A percentile compares a stretch with the other conserved stretches of the same genome.
These are phyloP conservation scores for Oceanodroma leucorhoa DNA, from an alignment of 2,797 vertebrate species.

Conservation along the genomic window DNA sequence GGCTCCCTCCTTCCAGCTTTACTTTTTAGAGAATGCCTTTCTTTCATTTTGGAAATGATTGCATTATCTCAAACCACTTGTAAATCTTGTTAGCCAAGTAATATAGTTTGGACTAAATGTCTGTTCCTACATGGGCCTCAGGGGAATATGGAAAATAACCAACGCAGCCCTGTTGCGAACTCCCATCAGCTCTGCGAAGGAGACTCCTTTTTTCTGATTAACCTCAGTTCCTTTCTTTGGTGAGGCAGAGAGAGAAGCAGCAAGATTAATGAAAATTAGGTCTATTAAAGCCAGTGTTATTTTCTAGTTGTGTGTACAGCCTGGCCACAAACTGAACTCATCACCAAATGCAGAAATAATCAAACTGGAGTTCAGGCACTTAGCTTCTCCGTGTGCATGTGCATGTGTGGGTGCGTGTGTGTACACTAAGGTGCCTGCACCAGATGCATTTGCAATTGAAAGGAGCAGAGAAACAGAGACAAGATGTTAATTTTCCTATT, in stretches of 20 bases:
- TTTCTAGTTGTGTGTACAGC: not conserved
- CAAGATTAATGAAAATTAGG: constrained; percentile 10
- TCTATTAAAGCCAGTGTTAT: not conserved
- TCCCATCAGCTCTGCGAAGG: not conserved
- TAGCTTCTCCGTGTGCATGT: rapidly evolving
- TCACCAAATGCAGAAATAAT: constrained; percentile 12
- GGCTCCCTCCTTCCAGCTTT: not conserved
- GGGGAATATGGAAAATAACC: constrained; percentile 48
- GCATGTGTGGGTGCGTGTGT: not conserved
- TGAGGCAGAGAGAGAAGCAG: not conserved
- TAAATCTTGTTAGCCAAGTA: constrained; percentile 51
- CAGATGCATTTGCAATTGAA: not conserved
- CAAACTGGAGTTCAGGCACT: not conserved
- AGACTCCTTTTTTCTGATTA: constrained; percentile 19
- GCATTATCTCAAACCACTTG: constrained; percentile 37
- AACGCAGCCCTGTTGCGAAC: not conserved
- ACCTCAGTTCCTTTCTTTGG: not conserved
- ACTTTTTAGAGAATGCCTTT: not conserved
- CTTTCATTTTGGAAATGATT: constrained; percentile 29
- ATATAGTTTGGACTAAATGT: constrained; percentile 41
- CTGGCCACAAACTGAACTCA: not conserved
- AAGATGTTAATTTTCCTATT: constrained; percentile 23
- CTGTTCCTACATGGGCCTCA: not conserved
- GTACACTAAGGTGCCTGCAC: not conserved
- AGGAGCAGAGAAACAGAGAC: not conserved